Base-by-base conservation (phyloP, 2,113 vertebrate species). In the Vanacampus margaritifer region DNA sequence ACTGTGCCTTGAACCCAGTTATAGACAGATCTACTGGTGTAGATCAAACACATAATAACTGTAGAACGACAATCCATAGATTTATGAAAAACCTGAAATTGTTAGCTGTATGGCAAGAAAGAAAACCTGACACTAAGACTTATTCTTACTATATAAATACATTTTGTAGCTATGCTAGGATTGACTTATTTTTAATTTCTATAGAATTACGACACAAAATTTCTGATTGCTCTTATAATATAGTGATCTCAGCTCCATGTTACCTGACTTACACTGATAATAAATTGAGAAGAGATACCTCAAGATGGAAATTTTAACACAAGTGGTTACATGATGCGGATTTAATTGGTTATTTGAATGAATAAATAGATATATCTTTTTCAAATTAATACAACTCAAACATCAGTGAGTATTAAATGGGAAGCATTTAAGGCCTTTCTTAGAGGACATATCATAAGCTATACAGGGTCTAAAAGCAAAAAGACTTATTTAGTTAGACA, bases 271-370 rank as follows among this genome's bases (percentile, higher is more conserved):
- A 35, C 5, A 3, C 8, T 5, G 57, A 59, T 19, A 36, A 59
- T 26, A 35, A 59, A 16, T 0, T 16, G 39, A 64, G 6, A 35
- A 36, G 1, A 6, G 61, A 64, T 36, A 5, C 41, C 2, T 14
- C 43, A 3, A 64, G 63, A 64, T 48, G 63, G 63, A 24, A 35
- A 17, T 64, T 64, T 32, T 43, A 64, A 9, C 43, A 64, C 17
- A 48, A 64, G 43, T 64, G 63, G 26, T 32, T 64, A 46, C 43
- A 48, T 19, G 24, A 64, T 64, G 63, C 35, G 21, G 41, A 64
- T 9, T 28, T 48, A 13, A 16, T 32, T 17, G 45, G 24, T 32
- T 48, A 64, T 32, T 26, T 28, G 17, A n/a, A 21, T 9, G 46
- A 64, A 64, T 26, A 64, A 1, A 48, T 64, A 6, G 43, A 64